These are phyloP conservation scores for Coracopsis vasa DNA, from an alignment of 2,113 vertebrate genomes.

Conservation along the genomic window DNA sequence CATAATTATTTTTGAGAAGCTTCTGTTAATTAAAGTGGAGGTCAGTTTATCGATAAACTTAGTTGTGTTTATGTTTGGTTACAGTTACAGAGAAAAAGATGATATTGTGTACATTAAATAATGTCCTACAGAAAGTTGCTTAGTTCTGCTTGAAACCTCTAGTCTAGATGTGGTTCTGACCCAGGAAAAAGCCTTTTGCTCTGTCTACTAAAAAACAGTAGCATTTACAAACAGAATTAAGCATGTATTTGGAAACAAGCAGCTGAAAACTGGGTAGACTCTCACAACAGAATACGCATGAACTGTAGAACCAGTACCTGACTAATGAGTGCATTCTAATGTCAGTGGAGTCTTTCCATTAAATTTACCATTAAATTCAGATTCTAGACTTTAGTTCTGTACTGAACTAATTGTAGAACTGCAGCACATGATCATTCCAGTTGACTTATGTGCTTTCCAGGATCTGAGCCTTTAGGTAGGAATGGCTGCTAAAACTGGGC, in stretches of 20 bases:
- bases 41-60: background rate
- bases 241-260: background rate
- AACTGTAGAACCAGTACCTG: background rate
- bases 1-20: background rate
- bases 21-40: background rate
- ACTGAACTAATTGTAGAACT: background rate
- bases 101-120: background rate
- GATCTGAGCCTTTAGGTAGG: background rate
- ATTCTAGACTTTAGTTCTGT: background rate
- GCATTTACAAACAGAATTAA: background rate
- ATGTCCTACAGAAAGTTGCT: background rate
- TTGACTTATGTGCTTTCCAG: background rate
- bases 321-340: background rate
- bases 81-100: background rate
- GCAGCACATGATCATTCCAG: background rate
- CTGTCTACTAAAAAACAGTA: background rate
- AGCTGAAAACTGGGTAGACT: background rate
- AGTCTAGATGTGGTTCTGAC: background rate
- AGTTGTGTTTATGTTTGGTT: background rate
- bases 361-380: background rate
- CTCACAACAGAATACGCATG: background rate
- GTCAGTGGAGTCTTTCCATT: background rate
- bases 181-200: background rate
- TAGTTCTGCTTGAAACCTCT: background rate
- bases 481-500: background rate